These are phyloP conservation scores for Tetraneura akinire DNA, from an alignment of 1,140 invertebrate species.

Conservation along the genomic window DNA sequence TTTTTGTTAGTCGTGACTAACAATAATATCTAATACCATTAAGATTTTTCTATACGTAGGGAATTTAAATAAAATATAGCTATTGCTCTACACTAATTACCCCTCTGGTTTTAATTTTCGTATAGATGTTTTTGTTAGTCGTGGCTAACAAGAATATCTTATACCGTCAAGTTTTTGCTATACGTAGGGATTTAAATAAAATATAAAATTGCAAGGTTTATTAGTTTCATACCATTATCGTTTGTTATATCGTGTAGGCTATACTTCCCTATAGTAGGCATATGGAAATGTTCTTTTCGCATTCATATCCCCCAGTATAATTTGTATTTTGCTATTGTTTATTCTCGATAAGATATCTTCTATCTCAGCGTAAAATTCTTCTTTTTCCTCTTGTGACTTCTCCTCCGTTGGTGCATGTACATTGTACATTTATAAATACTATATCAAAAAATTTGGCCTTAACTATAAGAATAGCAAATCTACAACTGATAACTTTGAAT, in stretches of 20 bases:
- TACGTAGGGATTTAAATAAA: too few species aligned
- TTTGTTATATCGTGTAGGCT: conserved; percentile 2
- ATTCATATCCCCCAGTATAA: not conserved
- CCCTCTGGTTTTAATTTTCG: too few species aligned
- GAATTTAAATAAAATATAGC: too few species aligned
- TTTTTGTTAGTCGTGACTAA: too few species aligned
- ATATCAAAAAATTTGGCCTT: not conserved
- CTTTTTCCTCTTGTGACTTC: not conserved
- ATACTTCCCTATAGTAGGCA: not conserved
- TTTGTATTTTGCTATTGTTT: conserved; percentile 23
- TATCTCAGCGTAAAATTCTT: not conserved
- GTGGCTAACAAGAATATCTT: too few species aligned
- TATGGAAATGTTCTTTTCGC: conserved; percentile 4
- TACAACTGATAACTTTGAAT: not conserved
- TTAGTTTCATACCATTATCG: conserved; percentile 1
- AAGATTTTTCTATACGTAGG: too few species aligned
- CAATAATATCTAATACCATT: too few species aligned
- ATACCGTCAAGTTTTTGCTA: too few species aligned
- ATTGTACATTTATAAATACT: conserved; percentile 1
- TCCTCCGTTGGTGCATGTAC: not conserved
- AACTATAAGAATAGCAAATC: not conserved
- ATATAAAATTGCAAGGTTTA: not conserved
- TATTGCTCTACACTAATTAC: too few species aligned
- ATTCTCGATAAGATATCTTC: conserved; percentile 20
- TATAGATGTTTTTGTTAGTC: too few species aligned